A percentile compares a stretch with the other conserved stretches of the same genome.
Conservation (phyloP, 1,140 invertebrate genomes). For the Drosophila paulistorum region DNA sequence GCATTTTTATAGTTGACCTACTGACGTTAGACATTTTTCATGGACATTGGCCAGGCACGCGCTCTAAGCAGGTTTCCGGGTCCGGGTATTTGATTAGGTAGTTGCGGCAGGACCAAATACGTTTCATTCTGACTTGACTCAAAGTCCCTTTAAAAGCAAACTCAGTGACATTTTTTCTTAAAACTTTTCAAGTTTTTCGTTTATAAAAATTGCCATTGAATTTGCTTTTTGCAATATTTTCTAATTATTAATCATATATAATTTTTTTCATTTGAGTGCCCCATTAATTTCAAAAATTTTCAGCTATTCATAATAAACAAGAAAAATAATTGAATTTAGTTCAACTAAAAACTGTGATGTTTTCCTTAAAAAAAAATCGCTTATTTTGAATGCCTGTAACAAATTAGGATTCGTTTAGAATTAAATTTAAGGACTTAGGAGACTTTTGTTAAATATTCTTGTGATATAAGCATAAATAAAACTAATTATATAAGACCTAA, state of each 20-base stretch:
- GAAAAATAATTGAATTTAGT: constrained; percentile 55
- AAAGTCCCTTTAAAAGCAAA: constrained; percentile 57
- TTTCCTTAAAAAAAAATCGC: constrained; percentile 35
- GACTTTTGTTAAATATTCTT: constrained; percentile 27
- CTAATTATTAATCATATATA: not conserved
- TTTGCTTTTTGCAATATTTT: constrained; percentile 59
- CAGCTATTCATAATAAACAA: constrained; percentile 47
- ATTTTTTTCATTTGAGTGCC: constrained; percentile 38
- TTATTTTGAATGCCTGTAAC: constrained; percentile 18
- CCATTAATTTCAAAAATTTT: constrained; percentile 51
- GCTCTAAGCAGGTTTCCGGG: constrained; percentile 37
- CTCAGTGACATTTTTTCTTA: constrained; percentile 55
- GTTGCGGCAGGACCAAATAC: constrained; percentile 27
- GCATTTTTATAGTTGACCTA: constrained; percentile 38
- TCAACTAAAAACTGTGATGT: constrained; percentile 75
- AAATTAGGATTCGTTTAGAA: not conserved
- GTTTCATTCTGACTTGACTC: constrained; percentile 22
- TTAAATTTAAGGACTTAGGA: constrained; percentile 34
- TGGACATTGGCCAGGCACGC: constrained; percentile 32
- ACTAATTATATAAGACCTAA: not conserved
- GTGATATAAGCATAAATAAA: constrained; percentile 47
- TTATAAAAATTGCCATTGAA: constrained; percentile 61
- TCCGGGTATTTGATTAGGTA: constrained; percentile 3
- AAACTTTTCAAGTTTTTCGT: not conserved
- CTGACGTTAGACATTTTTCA: constrained; percentile 39